Base-by-base conservation (phyloP, 2,888 invertebrate genomes). In the Orthosia gracilis region DNA sequence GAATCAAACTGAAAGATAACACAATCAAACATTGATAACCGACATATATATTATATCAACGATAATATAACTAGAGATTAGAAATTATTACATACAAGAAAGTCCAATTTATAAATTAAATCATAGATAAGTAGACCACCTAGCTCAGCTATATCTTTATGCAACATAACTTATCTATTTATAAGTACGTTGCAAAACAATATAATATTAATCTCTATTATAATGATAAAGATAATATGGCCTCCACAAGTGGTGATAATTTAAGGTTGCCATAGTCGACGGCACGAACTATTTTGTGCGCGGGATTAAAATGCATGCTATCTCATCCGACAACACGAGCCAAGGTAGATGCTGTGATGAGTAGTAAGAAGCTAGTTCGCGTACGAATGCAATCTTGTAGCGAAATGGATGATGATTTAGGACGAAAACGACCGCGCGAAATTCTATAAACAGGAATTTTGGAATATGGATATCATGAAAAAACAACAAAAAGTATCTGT, bases 1-100 rank as follows among this genome's bases (percentile, higher is more conserved):
- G 78, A 71, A 26, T 3, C 12, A 23, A 40, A 72, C 59, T 71
- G 70, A 49, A 49, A 26, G 59, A 78, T 54, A 26, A 70, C 13
- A 47, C 40, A 54, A 78, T 59, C 26, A 26, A 59, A 52, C 9
- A n/a, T 23, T 18, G 69, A 58, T 77, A 74, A 23, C 50, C 1
- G 17, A 26, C 7, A 26, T 45, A 15, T 11, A 26, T 45, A 18
- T 49, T 55, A n/a, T 59, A 47, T 52, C 69, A 75, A 54, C 13
- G 31, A 57, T 73, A 31, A 67, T n/a, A 45, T 18, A 26, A 47
- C 21, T 15, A 49, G 21, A 26, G 72, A 71, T 78, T 54, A 49
- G 9, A 5, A 47, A 40, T 40, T n/a, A 70, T 54, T 11, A 13
- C 7, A 52, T 69, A 69, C 2, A 17, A 11, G n/a, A 23, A 23